Conservation (phyloP, 2,113 vertebrate genomes). For the Nematolebias whitei region DNA sequence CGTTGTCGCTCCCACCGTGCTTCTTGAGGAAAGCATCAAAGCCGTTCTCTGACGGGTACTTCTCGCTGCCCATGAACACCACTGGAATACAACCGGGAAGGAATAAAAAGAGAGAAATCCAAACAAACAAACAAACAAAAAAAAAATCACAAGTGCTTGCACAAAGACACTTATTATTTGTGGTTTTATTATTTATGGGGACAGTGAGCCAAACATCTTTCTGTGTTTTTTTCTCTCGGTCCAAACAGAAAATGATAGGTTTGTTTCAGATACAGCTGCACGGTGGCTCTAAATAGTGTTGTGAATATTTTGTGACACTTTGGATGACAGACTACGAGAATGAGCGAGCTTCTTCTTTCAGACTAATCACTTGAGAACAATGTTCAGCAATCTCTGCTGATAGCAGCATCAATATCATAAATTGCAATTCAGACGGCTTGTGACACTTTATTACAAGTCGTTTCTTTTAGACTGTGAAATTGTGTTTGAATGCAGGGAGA, state of each 20-base stretch:
- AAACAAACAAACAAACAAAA: neutral
- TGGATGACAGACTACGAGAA: constrained; percentile 24
- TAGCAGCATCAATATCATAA: constrained; percentile 15
- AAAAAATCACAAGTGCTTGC: neutral
- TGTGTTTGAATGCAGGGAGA: constrained; percentile 10
- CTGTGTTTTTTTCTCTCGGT: constrained; percentile 5
- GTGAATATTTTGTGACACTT: constrained; percentile 35
- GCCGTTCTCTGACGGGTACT: constrained; percentile 96
- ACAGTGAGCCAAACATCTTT: constrained; percentile 16
- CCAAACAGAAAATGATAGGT: constrained; percentile 9
- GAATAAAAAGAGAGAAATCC: neutral
- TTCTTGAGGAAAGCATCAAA: constrained; percentile 98
- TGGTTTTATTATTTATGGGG: constrained; percentile 21
- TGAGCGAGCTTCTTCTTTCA: constrained; percentile 26
- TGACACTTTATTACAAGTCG: constrained; percentile 12
- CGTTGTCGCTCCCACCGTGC: constrained; percentile 95
- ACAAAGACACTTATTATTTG: constrained; percentile 4
- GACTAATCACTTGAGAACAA: constrained; percentile 37
- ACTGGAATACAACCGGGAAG: constrained; percentile 74
- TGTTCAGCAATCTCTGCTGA: constrained; percentile 29
- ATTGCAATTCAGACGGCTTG: constrained; percentile 13
- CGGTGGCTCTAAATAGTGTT: constrained; percentile 25
- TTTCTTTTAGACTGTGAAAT: neutral
- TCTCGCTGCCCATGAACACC: constrained; percentile 99
- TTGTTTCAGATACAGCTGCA: constrained; percentile 9